Evolutionary conservation across 2,113 vertebrate species (phyloP), one percentile per base, ranked within the genome.

Genomic region (Apodemus sylvaticus): DNA sequence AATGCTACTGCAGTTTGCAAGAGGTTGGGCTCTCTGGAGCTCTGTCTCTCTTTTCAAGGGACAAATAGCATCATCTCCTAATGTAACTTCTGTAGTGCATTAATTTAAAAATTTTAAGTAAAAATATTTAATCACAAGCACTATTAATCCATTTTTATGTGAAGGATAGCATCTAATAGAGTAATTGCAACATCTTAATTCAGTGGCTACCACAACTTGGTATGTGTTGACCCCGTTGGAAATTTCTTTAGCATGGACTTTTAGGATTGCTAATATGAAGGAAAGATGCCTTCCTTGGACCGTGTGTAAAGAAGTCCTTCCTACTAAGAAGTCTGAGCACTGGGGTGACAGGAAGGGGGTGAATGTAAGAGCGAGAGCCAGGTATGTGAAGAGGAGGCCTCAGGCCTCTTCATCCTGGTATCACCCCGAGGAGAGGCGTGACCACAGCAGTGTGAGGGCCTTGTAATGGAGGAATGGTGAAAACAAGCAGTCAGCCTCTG

Each of bases 151-250:
- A 51, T 66, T 96, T 64, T 62, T 53, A 31, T 86, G 16, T 77
- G 73, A 42, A 71, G 68, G 42, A 36, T 87, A 64, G 70, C 36
- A 53, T 81, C 73, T 96, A 24, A 45, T 64, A 36, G 55, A 81
- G 34, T 96, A 55, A 85, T 78, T 73, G 24, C 39, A 86, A 60
- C 66, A 29, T 36, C 31, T 93, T 42, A 60, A 48, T 86, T 86
- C 89, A 36, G 39, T 74, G 77, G 39, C 42, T 81, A 85, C 12
- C 16, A 81, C 39, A 95, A n/a, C 34, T 91, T 93, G 77, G 88
- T 77, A 11, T 82, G 11, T 64, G 51, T 51, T 39, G 60, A 16
- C 66, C 1, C 42, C n/a, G 60, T 76, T 48, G 81, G 87, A 96
- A 88, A 86, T 85, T 83, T 71, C 70, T 88, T 91, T 87, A 53